A percentile compares a stretch with the other conserved stretches of the same genome.
Conservation (phyloP, 2,797 vertebrate species). For the Chloroceryle inda region DNA sequence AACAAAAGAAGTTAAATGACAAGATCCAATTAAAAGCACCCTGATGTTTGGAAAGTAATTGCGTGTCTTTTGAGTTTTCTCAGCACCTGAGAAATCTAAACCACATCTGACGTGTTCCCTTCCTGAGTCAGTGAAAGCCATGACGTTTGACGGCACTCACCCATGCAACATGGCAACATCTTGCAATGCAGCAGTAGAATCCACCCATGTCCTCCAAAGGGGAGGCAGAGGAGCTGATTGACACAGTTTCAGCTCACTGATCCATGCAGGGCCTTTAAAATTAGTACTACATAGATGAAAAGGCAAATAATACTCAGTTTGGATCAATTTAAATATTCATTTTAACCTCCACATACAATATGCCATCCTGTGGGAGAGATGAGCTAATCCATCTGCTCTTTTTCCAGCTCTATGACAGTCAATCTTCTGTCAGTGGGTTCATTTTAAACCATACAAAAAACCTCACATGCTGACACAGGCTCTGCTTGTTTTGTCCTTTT, state of each 20-base stretch:
- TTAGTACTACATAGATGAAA: not conserved
- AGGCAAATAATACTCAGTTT: not conserved
- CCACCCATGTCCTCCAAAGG: not conserved
- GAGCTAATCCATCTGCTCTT: slow-evolving; percentile 42
- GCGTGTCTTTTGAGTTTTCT: not conserved
- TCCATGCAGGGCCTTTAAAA: slow-evolving; percentile 27
- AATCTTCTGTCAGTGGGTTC: not conserved
- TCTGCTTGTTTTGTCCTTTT: not conserved
- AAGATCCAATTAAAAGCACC: not conserved
- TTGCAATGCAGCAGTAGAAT: not conserved
- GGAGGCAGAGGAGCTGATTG: slow-evolving; percentile 53
- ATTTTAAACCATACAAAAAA: not conserved
- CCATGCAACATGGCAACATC: fast-evolving
- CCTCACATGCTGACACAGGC: not conserved
- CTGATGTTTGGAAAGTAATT: not conserved
- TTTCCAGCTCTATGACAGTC: slow-evolving; percentile 5
- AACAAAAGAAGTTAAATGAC: not conserved
- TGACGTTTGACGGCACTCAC: fast-evolving
- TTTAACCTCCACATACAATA: slow-evolving; percentile 13
- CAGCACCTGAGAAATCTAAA: not conserved
- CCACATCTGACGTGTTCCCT: not conserved
- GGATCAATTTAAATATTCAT: slow-evolving; percentile 21
- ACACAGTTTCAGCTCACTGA: slow-evolving; percentile 46
- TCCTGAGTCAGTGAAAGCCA: not conserved
- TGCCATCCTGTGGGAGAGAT: slow-evolving; percentile 42